These are phyloP conservation scores for Ormyrus thymus DNA, from an alignment of 2,888 invertebrate species.

Conservation along the genomic window DNA sequence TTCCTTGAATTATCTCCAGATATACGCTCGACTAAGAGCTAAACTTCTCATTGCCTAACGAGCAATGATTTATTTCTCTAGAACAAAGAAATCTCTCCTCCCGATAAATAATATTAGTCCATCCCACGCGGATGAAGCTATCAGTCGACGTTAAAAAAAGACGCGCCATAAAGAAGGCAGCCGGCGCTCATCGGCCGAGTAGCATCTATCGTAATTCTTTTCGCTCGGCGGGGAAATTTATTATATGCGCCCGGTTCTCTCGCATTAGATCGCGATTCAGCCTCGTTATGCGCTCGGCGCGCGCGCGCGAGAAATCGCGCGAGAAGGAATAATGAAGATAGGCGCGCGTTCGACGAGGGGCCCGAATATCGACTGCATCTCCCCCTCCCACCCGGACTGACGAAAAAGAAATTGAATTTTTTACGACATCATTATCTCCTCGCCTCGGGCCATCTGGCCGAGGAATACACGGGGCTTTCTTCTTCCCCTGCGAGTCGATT, in stretches of 20 bases:
- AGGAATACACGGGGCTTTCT: neutral
- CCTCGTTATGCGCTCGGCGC: conserved; percentile 20
- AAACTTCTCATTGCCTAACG: no score
- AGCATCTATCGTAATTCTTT: conserved; percentile 34
- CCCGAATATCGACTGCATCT: neutral
- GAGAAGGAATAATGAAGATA: conserved; percentile 40
- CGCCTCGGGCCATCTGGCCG: conserved; percentile 39
- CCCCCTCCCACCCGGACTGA: neutral
- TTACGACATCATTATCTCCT: conserved; percentile 52
- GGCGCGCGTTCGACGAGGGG: conserved; percentile 3
- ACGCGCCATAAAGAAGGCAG: no score
- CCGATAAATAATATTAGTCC: no score
- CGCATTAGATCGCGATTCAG: conserved; percentile 6
- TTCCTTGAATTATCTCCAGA: neutral
- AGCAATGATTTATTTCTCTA: no score
- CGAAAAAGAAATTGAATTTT: conserved; percentile 51
- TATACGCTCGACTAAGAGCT: neutral
- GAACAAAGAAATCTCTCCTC: no score
- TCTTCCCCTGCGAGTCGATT: conserved; percentile 37
- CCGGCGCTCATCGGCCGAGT: no score
- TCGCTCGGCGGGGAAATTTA: no score
- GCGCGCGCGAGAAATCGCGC: conserved; percentile 27
- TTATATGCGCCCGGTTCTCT: no score
- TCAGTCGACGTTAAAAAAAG: no score
- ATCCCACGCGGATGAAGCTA: no score